Conservation (phyloP, 2,888 invertebrate genomes). For the Polyploca ridens region DNA sequence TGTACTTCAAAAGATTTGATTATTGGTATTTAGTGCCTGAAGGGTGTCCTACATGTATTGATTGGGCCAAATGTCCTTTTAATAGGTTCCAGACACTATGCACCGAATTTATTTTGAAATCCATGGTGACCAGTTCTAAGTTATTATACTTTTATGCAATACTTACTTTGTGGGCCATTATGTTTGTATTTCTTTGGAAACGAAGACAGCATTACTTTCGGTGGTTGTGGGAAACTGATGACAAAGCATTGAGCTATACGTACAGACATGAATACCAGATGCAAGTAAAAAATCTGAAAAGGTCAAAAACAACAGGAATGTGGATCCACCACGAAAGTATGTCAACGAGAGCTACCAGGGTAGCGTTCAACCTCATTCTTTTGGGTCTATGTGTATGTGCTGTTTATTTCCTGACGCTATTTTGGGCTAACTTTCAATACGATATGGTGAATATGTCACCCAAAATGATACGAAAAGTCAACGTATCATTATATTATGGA, state of each 20-base stretch:
- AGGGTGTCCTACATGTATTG: constrained; percentile 7
- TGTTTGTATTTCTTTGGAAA: constrained; percentile 17
- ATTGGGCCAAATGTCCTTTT: not conserved
- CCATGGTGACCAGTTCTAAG: constrained; percentile 7
- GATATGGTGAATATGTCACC: constrained; percentile 32
- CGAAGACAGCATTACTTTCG: constrained; percentile 17
- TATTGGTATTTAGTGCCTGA: not conserved
- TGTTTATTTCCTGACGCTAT: constrained; percentile 11
- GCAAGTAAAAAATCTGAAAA: constrained; percentile 7
- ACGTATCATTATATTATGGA: not conserved
- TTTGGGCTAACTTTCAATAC: constrained; percentile 33
- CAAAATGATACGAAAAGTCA: not conserved
- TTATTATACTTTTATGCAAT: constrained; percentile 9
- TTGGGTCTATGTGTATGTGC: not conserved
- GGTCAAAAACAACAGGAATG: constrained; percentile 15
- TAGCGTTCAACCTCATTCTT: constrained; percentile 10
- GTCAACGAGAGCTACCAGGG: constrained; percentile 8
- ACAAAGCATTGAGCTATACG: not conserved
- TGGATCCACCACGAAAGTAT: constrained; percentile 13
- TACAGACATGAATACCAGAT: constrained; percentile 14
- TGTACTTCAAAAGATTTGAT: not conserved
- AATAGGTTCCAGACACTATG: not conserved
- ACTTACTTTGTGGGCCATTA: constrained; percentile 10
- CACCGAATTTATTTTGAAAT: constrained; percentile 3
- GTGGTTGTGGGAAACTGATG: constrained; percentile 22